These are phyloP conservation scores for Metopolophium dirhodum DNA, from an alignment of 1,140 invertebrate species.

Conservation along the genomic window DNA sequence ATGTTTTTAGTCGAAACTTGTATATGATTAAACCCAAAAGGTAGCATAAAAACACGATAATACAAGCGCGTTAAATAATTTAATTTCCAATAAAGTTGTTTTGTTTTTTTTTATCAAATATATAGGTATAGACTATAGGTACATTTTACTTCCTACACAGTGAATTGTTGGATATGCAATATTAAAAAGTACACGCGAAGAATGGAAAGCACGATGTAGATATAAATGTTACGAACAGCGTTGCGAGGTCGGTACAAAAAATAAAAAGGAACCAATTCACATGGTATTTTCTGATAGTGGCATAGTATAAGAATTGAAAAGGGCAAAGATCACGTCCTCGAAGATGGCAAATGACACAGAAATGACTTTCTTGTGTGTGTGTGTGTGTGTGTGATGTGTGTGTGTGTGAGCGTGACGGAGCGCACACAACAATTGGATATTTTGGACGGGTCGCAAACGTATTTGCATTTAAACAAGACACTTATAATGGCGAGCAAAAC, in stretches of 20 bases:
- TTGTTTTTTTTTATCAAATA: background rate
- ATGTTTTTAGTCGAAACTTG: background rate
- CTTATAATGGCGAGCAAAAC: background rate
- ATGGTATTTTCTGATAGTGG: background rate
- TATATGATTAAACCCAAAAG: background rate
- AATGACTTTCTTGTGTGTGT: background rate
- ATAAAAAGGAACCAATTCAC: background rate
- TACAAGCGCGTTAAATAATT: background rate
- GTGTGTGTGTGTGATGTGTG: background rate
- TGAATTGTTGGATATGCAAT: background rate
- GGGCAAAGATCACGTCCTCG: background rate
- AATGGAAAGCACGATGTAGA: background rate
- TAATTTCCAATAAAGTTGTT: background rate
- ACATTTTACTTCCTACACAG: background rate
- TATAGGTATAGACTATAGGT: background rate
- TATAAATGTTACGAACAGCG: background rate
- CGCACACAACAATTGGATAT: background rate
- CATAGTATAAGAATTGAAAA: background rate
- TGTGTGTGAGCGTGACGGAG: background rate
- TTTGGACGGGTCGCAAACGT: background rate
- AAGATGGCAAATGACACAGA: background rate
- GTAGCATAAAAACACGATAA: background rate
- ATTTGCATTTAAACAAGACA: slow-evolving; percentile 25
- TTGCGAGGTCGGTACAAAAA: background rate
- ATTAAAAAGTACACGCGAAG: background rate